These are phyloP conservation scores for Crossaster papposus DNA, from an alignment of 53 echinoderm and acorn worm species.

Conservation along the genomic window DNA sequence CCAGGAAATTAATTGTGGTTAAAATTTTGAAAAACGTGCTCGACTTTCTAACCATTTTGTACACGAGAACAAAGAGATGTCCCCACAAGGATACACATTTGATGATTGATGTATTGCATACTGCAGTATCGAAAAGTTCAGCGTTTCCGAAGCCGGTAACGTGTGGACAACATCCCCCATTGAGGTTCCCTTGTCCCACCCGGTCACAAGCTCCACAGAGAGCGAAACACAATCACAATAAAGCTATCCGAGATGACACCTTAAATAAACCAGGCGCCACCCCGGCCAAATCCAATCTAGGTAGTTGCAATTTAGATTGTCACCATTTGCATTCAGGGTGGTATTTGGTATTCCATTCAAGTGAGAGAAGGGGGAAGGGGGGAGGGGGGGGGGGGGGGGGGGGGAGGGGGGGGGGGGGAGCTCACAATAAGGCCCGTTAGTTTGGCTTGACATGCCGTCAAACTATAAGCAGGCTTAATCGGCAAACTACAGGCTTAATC, in stretches of 20 bases:
- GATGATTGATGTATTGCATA: no score
- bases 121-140: no score
- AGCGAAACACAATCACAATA: not conserved
- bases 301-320: conserved; percentile 58
- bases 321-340: conserved; percentile 10
- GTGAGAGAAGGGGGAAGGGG: not conserved
- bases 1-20: no score
- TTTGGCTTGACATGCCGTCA: conserved; percentile 5
- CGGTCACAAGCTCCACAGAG: not conserved
- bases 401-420: not conserved
- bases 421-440: conserved; percentile 17
- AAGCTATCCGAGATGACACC: conserved; percentile 32
- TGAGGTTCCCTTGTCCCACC: not conserved
- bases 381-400: not conserved
- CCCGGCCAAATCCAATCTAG: conserved; percentile 54
- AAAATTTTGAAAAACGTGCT: no score
- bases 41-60: no score
- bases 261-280: conserved; percentile 60
- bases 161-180: not conserved
- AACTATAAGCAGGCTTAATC: not conserved
- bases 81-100: no score
- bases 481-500: not conserved
- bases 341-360: conserved; percentile 39
- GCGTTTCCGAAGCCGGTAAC: no score
- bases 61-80: no score